Evolutionary conservation across 2,888 invertebrate species (phyloP), one percentile per base, ranked within the genome.

Genomic region (Charanyca ferruginea): DNA sequence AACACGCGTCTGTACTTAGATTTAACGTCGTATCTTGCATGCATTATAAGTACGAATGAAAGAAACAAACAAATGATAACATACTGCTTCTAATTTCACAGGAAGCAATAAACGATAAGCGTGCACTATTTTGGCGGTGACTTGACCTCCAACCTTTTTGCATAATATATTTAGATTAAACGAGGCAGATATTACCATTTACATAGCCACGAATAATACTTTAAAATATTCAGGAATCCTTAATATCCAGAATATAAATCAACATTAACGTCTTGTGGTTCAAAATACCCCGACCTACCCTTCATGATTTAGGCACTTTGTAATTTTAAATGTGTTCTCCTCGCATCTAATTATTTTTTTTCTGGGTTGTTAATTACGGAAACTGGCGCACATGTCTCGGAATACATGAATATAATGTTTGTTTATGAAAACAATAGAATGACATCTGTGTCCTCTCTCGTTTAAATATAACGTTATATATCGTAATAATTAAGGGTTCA

Each of bases 361-460:
- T 57, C 53, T 60, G 51, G 32, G 55, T 44, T 22, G 45, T 61
- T 72, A 47, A 62, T 66, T 62, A 66, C 52, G 55, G 44, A 47
- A 69, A 48, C 64, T 28, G 44, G 66, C 51, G 63, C 80, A 80
- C 79, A 77, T 81, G 82, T 63, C 63, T 69, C 58, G 13, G 52
- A 59, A 71, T 65, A 53, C 48, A 66, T 68, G 23, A 76, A 70
- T 66, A 57, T 44, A 57, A 58, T 64, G 65, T 74, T 68, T 82
- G 77, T 82, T 80, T 81, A 81, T 61, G 58, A 77, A 82, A 82
- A 82, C 80, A 81, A 77, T 54, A 41, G 64, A 64, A 28, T 54
- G 47, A 70, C 59, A 64, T 70, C 44, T 58, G 48, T 55, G 45
- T 62, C 49, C 32, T 59, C 45, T 20, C 49, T 25, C 22, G 13